Evolutionary conservation across 2,797 vertebrate species (phyloP).

Genomic region (Galagoides demidoff): DNA sequence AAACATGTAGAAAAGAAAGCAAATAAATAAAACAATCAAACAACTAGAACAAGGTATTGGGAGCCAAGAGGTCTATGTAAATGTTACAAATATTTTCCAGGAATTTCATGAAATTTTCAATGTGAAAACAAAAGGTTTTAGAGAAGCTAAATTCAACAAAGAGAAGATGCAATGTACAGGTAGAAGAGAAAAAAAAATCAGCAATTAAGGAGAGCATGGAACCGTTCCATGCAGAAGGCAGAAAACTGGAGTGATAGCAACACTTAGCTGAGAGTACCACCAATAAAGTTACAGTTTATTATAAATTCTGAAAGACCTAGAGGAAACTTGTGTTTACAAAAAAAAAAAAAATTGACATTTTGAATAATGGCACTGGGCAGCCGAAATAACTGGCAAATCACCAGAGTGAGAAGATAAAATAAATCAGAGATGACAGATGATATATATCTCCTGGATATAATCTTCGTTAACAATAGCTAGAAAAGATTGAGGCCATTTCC

Average conservation of each 20-base stretch:
- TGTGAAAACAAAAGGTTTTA: background rate
- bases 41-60: background rate
- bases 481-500: constrained; percentile 73
- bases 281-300: constrained; percentile 14
- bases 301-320: constrained; percentile 45
- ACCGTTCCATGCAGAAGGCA: background rate
- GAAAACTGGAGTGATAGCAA: background rate
- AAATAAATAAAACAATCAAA: background rate
- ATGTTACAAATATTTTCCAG: constrained; percentile 27
- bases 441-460: constrained; percentile 75
- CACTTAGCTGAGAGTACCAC: background rate
- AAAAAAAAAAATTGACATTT: constrained; percentile 45
- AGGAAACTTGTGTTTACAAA: constrained; percentile 64
- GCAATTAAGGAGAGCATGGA: background rate
- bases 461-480: constrained; percentile 78
- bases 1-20: background rate
- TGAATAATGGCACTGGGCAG: constrained; percentile 73
- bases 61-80: background rate
- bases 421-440: constrained; percentile 76
- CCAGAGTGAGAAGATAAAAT: constrained; percentile 74
- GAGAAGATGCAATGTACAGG: background rate
- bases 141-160: background rate
- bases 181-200: background rate
- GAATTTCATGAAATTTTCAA: background rate
- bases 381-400: constrained; percentile 76